Percentiles rank a stretch among this genome's conserved stretches.
Conservation (phyloP, 2,888 invertebrate species). For the Eledone cirrhosa region DNA sequence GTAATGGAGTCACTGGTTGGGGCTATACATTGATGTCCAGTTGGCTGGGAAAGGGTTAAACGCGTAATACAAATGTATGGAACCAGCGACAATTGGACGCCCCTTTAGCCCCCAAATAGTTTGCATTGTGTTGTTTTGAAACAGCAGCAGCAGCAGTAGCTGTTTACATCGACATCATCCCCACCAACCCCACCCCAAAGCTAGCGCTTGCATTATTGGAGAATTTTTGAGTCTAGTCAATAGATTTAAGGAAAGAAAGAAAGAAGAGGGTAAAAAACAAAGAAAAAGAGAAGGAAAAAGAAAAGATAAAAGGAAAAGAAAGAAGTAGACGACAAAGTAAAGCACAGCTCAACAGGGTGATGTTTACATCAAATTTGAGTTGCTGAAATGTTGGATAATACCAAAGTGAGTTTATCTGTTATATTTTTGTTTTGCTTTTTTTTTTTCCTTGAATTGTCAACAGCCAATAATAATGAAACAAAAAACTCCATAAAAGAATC, state of each 20-base stretch:
- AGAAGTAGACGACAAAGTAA: no score
- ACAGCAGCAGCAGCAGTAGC: slow-evolving; percentile 10
- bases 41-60: slow-evolving; percentile 28
- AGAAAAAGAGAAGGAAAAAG: no score
- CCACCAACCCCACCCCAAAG: not conserved
- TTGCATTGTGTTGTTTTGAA: no score
- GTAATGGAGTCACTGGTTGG: slow-evolving; percentile 18
- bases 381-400: slow-evolving; percentile 18
- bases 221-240: not conserved
- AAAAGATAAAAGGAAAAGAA: no score
- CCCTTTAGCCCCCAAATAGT: no score
- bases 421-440: not conserved
- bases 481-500: not conserved
- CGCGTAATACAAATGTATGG: slow-evolving; percentile 26
- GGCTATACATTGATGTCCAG: slow-evolving; percentile 14
- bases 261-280: not conserved
- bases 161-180: not conserved
- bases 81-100: not conserved
- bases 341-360: no score
- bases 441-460: slow-evolving; percentile 23
- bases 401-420: slow-evolving; percentile 16
- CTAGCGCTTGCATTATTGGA: not conserved
- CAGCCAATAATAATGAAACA: slow-evolving; percentile 23
- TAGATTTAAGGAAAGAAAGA: slow-evolving; percentile 18
- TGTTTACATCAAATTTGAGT: no score